Conservation (phyloP, 2,797 vertebrate genomes). For the Crocidura indochinensis region DNA sequence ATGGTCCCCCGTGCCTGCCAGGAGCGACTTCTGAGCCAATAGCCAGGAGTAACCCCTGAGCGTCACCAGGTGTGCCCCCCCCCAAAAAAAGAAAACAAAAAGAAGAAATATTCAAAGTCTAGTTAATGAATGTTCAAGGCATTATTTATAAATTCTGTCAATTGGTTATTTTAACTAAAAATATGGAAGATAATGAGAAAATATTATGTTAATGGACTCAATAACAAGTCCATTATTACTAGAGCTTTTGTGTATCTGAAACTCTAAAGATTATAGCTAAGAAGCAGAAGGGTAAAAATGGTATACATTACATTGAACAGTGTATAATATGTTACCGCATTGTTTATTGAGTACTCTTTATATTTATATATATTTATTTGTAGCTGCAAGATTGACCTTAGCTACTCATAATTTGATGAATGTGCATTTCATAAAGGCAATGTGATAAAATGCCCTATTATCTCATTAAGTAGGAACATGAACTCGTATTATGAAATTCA, state of each 20-base stretch:
- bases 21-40: too few relatives aligned
- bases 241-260: conserved; percentile 15
- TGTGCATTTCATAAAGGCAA: conserved; percentile 65
- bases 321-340: conserved; percentile 82
- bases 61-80: too few relatives aligned
- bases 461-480: conserved; percentile 70
- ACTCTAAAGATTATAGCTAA: conserved; percentile 73
- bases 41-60: too few relatives aligned
- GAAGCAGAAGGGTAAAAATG: conserved; percentile 51
- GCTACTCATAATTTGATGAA: conserved; percentile 81
- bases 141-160: conserved; percentile 76
- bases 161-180: conserved; percentile 72
- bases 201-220: conserved; percentile 77
- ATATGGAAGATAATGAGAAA: conserved; percentile 53
- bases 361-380: conserved; percentile 40
- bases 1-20: too few relatives aligned
- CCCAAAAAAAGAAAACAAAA: not conserved
- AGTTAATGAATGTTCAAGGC: conserved; percentile 73
- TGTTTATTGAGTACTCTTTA: conserved; percentile 81
- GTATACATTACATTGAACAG: conserved; percentile 72
- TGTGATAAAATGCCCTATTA: conserved; percentile 78
- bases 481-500: conserved; percentile 69
- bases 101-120: conserved; percentile 63
- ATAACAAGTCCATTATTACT: conserved; percentile 68
- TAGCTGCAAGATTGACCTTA: conserved; percentile 79